These are phyloP conservation scores for Sylvia borin DNA, from an alignment of 2,797 vertebrate species.

Conservation along the genomic window DNA sequence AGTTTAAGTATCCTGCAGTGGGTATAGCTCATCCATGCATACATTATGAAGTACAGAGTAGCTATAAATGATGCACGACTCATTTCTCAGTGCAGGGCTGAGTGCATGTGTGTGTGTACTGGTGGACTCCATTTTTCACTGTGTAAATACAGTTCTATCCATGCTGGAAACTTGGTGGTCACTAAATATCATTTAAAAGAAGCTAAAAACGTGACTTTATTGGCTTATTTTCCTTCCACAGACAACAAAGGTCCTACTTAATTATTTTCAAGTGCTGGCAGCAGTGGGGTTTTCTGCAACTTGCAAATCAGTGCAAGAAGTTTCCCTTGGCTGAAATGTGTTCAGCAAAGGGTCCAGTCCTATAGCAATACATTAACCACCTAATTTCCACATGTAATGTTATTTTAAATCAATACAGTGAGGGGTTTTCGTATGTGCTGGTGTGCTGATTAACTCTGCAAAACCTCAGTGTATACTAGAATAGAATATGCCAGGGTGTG, in stretches of 20 bases:
- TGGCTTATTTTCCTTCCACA: background rate
- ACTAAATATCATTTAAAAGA: background rate
- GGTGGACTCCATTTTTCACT: background rate
- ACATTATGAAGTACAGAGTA: background rate
- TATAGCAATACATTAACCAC: background rate
- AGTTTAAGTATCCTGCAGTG: background rate
- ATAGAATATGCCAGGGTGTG: background rate
- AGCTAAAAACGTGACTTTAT: background rate
- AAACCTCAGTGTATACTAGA: background rate
- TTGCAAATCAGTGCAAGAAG: background rate
- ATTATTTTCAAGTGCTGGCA: slow-evolving; percentile 27
- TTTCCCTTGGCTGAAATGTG: background rate
- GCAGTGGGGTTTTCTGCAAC: background rate
- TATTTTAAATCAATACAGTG: background rate
- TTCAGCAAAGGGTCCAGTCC: background rate
- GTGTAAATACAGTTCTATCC: background rate
- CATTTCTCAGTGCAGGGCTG: background rate
- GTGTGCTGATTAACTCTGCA: background rate
- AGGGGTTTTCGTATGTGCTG: background rate
- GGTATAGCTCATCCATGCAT: background rate
- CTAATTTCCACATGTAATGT: background rate
- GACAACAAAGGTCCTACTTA: background rate
- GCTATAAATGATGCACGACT: slow-evolving; percentile 20
- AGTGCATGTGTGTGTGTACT: background rate
- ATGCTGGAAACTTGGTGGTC: background rate